phyloP scores from a whole-genome alignment of 2,113 vertebrate genomes.

The Neolamprologus sp. region DNA sequence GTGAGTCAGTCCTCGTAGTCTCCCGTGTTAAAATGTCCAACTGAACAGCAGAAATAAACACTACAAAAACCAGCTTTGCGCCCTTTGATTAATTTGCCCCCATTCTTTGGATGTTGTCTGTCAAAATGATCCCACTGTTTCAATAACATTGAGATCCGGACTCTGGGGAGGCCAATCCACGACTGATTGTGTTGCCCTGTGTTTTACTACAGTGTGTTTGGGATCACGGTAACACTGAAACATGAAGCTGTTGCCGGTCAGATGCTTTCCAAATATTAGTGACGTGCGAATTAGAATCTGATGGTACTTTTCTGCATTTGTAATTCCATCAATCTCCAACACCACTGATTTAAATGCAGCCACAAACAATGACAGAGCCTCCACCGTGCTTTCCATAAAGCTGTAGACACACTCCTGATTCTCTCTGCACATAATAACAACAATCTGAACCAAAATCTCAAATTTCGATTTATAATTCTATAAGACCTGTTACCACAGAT shows the following conservation, averaged over 20 bases:
- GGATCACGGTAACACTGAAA: not conserved
- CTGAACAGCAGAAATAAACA: not conserved
- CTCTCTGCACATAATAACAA: no score
- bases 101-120: not conserved
- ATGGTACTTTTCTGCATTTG: not conserved
- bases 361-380: not conserved
- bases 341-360: not conserved
- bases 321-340: not conserved
- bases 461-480: no score
- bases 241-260: not conserved
- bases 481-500: no score
- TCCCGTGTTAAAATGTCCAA: not conserved
- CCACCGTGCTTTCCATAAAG: no score
- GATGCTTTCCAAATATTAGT: rapidly evolving
- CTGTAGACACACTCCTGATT: no score
- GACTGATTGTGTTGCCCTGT: not conserved
- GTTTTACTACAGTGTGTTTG: not conserved
- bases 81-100: not conserved
- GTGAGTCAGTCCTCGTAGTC: not conserved
- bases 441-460: no score
- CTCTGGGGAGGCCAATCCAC: not conserved
- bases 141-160: not conserved
- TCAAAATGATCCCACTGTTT: not conserved
- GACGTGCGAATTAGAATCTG: rapidly evolving
- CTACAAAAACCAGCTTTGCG: not conserved